phyloP scores from a whole-genome alignment of 2,888 invertebrate species.

The Drosophila planitibia region DNA sequence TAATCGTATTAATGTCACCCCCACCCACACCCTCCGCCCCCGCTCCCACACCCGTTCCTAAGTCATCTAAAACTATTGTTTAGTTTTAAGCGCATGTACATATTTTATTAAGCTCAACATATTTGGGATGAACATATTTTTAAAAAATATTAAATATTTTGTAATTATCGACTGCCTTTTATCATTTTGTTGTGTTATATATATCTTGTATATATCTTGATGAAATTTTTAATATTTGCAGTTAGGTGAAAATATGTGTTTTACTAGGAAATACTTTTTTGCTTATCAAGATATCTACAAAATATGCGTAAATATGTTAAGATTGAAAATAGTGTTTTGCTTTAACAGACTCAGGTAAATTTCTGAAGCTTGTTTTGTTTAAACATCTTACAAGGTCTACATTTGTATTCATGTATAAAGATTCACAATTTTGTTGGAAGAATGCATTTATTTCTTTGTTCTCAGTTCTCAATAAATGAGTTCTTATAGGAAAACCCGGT shows the following conservation, averaged over 20 bases:
- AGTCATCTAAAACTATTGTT: conserved; percentile 42
- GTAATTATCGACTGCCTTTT: not conserved
- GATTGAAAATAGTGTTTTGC: not conserved
- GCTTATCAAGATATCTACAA: not conserved
- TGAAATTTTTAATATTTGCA: not conserved
- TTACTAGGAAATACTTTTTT: too few relatives aligned
- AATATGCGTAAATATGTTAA: not conserved
- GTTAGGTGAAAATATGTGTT: too few relatives aligned
- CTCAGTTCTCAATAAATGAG: not conserved
- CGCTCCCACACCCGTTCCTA: not conserved
- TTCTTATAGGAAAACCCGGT: not conserved
- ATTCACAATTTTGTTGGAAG: not conserved
- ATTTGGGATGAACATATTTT: conserved; percentile 32
- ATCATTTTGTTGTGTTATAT: not conserved
- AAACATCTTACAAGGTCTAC: not conserved
- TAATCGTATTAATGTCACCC: conserved; percentile 64
- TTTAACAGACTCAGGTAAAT: not conserved
- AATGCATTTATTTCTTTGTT: not conserved
- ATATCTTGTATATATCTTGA: not conserved
- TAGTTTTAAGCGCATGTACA: conserved; percentile 62
- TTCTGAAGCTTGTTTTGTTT: not conserved
- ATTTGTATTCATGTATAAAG: not conserved
- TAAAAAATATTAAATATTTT: conserved; percentile 46
- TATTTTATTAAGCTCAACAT: conserved; percentile 41
- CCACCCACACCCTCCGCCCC: not conserved